Conservation (phyloP, 2,797 vertebrate genomes). For the Sebastes steindachneri region DNA sequence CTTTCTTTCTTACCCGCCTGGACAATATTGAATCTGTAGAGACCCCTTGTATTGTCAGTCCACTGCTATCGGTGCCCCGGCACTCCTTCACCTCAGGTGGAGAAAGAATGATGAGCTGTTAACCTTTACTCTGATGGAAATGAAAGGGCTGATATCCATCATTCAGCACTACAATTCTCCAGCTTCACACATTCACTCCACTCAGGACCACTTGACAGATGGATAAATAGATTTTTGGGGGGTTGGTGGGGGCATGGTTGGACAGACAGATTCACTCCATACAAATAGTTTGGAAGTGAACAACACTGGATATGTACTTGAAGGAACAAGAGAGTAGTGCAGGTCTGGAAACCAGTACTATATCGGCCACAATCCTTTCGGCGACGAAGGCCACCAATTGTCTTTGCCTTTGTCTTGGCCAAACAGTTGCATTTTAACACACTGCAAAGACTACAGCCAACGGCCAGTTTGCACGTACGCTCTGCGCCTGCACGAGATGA, state of each 20-base stretch:
- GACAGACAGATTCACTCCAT: constrained; percentile 18
- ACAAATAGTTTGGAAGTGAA: constrained; percentile 22
- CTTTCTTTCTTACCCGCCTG: constrained; percentile 20
- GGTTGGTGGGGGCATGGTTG: not conserved
- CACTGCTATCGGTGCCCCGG: constrained; percentile 1
- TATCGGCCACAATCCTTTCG: not conserved
- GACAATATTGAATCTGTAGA: constrained; percentile 52
- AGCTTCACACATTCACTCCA: constrained; percentile 35
- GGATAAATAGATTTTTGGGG: constrained; percentile 38
- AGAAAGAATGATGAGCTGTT: constrained; percentile 74
- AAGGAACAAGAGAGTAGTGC: not conserved
- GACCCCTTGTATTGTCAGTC: constrained; percentile 35
- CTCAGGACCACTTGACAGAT: constrained; percentile 37
- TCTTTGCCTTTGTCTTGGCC: no score
- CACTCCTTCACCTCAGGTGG: constrained; percentile 53
- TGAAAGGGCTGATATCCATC: constrained; percentile 69
- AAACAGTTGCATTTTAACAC: no score
- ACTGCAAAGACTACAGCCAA: no score
- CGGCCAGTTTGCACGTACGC: no score
- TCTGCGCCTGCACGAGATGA: no score
- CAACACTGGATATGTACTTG: not conserved
- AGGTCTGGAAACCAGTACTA: not conserved
- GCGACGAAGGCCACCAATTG: no score
- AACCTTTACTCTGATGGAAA: constrained; percentile 76
- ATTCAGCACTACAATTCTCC: constrained; percentile 46